Base-by-base conservation (phyloP, 2,113 vertebrate species). In the Nesoenas mayeri region DNA sequence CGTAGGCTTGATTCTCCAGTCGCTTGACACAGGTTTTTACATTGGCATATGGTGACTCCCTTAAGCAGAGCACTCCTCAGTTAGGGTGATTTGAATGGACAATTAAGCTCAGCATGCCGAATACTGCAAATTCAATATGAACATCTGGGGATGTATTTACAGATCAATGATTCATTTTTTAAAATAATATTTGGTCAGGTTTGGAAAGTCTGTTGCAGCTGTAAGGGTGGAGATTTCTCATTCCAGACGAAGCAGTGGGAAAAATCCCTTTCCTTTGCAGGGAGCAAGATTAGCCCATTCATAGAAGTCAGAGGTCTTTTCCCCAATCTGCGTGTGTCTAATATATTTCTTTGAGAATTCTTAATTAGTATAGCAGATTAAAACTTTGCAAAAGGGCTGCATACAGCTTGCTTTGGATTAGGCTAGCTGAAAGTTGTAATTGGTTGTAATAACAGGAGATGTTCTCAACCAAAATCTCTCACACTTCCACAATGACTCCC, bases 1-100 rank as follows among this genome's bases (percentile, higher is more conserved):
- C 14, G 92, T 92, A 93, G 96, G 96, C 83, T 96, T 95, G 93
- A 91, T 93, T 92, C 88, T 94, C 66, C 69, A 93, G 88, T 91
- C 77, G 24, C 47, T 91, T 91, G 93, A 53, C 79, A 81, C 88
- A 69, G 93, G 77, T 93, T 96, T 96, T 96, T 92, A 79, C 88
- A 87, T 40, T 65, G 88, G 92, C 90, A 94, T 95, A 91, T 94
- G 92, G 85, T 94, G 42, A 96, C 79, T 96, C 80, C 80, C 88
- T 93, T 92, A 78, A 95, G 88, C 92, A 88, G 92, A 88, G 61
- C 54, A 24, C 57, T 88, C 82, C 79, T 92, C 69, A 47, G 64
- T 58, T 74, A 71, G 65, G 70, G 48, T 91, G 77, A 71, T 96
- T 78, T 83, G 85, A 95, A 89, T 42, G 80, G 91, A 95, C 93